phyloP scores from a whole-genome alignment of 2,113 vertebrate genomes.

The Tretioscincus oriximinensis region DNA sequence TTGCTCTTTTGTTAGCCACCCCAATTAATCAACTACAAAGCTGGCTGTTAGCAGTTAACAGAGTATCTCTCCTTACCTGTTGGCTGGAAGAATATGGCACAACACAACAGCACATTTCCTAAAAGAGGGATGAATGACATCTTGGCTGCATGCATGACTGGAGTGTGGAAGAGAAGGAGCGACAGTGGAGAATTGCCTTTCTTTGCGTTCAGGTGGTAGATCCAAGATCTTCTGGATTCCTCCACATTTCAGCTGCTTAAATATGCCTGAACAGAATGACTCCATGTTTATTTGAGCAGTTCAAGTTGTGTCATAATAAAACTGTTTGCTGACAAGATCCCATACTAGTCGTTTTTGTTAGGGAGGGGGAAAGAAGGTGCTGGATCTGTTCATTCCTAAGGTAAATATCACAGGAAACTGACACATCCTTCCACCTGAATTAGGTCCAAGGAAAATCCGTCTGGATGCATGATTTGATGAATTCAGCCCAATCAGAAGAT shows the following conservation, averaged over 20 bases:
- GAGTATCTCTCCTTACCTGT: slow-evolving; percentile 6
- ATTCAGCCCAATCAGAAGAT: not conserved
- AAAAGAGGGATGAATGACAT: not conserved
- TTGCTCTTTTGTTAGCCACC: too few species aligned
- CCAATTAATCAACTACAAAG: not conserved
- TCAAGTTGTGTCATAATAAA: slow-evolving; percentile 11
- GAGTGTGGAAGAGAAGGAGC: not conserved
- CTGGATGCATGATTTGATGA: not conserved
- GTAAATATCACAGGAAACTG: slow-evolving; percentile 19
- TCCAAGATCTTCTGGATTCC: not conserved
- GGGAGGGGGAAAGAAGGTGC: not conserved
- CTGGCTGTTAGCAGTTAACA: not conserved
- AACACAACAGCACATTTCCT: not conserved
- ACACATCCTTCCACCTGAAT: slow-evolving; percentile 5
- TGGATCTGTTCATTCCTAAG: slow-evolving; percentile 3
- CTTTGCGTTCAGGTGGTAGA: not conserved
- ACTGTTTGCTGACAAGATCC: slow-evolving; percentile 15
- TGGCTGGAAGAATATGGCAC: not conserved
- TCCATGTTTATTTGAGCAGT: not conserved
- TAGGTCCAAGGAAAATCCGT: not conserved
- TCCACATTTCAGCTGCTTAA: not conserved
- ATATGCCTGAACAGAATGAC: slow-evolving; percentile 3
- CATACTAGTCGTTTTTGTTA: not conserved
- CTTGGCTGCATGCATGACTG: not conserved
- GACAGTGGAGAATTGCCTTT: not conserved